phyloP scores from a whole-genome alignment of 2,888 invertebrate genomes.

The Graphium colonna region DNA sequence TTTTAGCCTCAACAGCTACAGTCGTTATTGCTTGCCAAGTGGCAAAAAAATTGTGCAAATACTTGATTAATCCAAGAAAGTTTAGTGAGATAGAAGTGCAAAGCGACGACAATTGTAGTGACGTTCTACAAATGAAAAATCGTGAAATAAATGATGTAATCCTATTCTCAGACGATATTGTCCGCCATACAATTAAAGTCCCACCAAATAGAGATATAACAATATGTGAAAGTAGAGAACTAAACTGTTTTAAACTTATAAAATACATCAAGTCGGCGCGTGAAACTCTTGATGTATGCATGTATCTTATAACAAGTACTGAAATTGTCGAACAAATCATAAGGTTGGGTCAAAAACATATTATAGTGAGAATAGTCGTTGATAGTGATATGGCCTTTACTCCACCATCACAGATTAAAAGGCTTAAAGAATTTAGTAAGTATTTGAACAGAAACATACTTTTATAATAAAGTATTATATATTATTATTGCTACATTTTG shows the following conservation, averaged over 20 bases:
- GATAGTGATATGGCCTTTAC: constrained; percentile 73
- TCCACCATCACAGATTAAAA: constrained; percentile 70
- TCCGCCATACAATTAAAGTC: constrained; percentile 58
- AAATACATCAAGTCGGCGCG: constrained; percentile 71
- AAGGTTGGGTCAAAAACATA: constrained; percentile 67
- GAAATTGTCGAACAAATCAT: constrained; percentile 73
- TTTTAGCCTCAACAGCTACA: constrained; percentile 67
- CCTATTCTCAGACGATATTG: constrained; percentile 66
- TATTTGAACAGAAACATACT: too few relatives aligned
- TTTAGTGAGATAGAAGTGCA: constrained; percentile 36
- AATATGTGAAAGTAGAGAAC: constrained; percentile 65
- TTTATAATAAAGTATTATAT: too few relatives aligned
- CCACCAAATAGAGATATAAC: constrained; percentile 60
- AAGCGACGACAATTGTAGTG: constrained; percentile 51
- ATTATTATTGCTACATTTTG: too few relatives aligned
- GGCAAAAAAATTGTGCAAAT: constrained; percentile 59
- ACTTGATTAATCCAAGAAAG: constrained; percentile 47
- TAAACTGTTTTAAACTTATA: constrained; percentile 70
- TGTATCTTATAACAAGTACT: constrained; percentile 72
- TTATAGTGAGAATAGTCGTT: constrained; percentile 68
- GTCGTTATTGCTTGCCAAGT: constrained; percentile 63
- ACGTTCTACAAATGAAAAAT: constrained; percentile 51
- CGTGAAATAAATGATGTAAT: constrained; percentile 74
- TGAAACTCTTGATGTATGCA: constrained; percentile 72
- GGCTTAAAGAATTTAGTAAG: constrained; percentile 70